Conservation (phyloP, 2,888 invertebrate species). For the Ormyrus pomaceus region DNA sequence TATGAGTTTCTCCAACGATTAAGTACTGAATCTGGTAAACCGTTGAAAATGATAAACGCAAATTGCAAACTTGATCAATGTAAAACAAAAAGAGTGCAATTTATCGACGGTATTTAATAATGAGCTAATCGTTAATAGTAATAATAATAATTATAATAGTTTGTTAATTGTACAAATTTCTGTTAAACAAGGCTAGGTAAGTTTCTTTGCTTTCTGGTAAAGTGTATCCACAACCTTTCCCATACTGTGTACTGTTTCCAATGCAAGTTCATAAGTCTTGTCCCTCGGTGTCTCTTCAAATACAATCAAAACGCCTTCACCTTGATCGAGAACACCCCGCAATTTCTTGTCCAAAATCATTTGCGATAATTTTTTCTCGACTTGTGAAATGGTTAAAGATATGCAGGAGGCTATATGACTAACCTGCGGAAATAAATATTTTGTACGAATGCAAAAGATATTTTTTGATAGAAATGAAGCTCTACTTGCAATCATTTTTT, state of each 20-base stretch:
- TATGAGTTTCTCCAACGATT: slow-evolving; percentile 54
- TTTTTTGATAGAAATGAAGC: neutral
- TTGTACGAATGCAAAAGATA: slow-evolving; percentile 8
- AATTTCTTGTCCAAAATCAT: slow-evolving; percentile 99
- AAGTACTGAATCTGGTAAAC: slow-evolving; percentile 55
- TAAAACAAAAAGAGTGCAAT: slow-evolving; percentile 56
- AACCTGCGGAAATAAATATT: slow-evolving; percentile 74
- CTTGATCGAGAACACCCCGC: slow-evolving; percentile 98
- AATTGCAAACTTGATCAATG: slow-evolving; percentile 56
- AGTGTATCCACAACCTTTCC: slow-evolving; percentile 99
- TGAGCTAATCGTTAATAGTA: slow-evolving; percentile 61
- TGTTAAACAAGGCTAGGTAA: slow-evolving; percentile 83
- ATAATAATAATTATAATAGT: slow-evolving; percentile 70
- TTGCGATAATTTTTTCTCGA: slow-evolving; percentile 99
- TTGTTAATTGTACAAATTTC: slow-evolving; percentile 68
- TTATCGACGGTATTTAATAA: slow-evolving; percentile 56
- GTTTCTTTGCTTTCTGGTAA: slow-evolving; percentile 99
- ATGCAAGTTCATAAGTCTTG: slow-evolving; percentile 97
- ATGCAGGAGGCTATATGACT: slow-evolving; percentile 94
- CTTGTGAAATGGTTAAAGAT: slow-evolving; percentile 91
- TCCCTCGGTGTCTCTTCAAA: slow-evolving; percentile 97
- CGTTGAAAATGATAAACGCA: slow-evolving; percentile 54
- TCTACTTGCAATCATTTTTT: too few relatives aligned
- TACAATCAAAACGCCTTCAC: slow-evolving; percentile 97
- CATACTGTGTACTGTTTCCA: slow-evolving; percentile 99